Evolutionary conservation across 2,797 vertebrate species (phyloP), one percentile per base, ranked within the genome.

Genomic region (Cheirogaleus major): DNA sequence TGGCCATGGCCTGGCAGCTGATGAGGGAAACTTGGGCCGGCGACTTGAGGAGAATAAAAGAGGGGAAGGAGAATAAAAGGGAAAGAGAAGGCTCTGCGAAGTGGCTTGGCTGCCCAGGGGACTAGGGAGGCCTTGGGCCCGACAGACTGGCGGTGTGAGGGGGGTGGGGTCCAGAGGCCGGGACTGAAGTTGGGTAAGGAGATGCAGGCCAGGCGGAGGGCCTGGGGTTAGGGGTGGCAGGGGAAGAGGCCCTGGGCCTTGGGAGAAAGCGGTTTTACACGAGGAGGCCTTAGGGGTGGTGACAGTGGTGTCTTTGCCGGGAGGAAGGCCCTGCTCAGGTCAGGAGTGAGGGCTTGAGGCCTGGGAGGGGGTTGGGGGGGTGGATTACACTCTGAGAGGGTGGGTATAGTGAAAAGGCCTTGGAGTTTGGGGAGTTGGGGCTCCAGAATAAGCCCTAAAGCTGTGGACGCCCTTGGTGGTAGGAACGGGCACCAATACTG

Each of bases 91-190:
- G 57, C n/a, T 18, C 11, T 45, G 35, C 35, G 8, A 80, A 15
- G 7, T 17, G 63, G 89, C 96, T 65, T 20, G 61, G 5, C 27
- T 0, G 7, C 89, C 5, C 17, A 2, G 22, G 69, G 50, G 38
- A 57, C 57, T 2, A 25, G 63, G n/a, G 81, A 91, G 96, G 96
- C 94, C 96, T 82, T 23, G 70, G 85, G 94, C 96, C 97, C 65
- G 93, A 91, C 79, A 81, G 75, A 52, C 70, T 18, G 70, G 41
- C 72, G 83, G 45, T 65, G 87, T 48, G 91, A 69, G 43, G 84
- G 90, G 11, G 73, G 69, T 95, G 94, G 92, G 94, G 91, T 63
- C 67, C 89, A 7, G 91, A 86, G 76, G 57, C 72, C 89, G 2
- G 48, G 72, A 35, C 84, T 38, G 61, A 90, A 96, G 94, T 90